Evolutionary conservation across 2,113 vertebrate species (phyloP).

Genomic region (Speoplatyrhinus poulsoni): DNA sequence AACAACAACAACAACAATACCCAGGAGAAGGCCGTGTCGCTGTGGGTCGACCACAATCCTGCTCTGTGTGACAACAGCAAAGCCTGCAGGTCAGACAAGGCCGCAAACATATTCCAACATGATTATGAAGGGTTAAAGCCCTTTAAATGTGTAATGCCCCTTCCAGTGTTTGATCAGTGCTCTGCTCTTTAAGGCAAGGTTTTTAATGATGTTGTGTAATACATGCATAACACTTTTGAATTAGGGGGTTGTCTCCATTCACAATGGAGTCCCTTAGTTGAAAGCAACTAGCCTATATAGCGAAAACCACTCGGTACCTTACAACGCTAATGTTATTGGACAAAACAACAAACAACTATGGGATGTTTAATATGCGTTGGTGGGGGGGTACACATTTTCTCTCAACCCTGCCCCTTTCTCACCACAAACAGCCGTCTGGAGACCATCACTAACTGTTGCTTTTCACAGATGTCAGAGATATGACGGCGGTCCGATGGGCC

Average conservation of each 20-base stretch:
- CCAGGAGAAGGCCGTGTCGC: constrained; percentile 34
- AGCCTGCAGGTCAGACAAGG: constrained; percentile 75
- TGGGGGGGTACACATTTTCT: too few species aligned
- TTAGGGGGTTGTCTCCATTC: not conserved
- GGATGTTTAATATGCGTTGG: not conserved
- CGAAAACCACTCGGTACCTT: not conserved
- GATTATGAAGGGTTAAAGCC: not conserved
- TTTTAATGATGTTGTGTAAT: too few species aligned
- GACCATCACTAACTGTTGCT: constrained; percentile 1
- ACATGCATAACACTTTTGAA: not conserved
- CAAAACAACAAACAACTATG: not conserved
- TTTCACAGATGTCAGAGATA: constrained; percentile 56
- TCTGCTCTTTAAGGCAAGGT: too few species aligned
- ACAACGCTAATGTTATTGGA: not conserved
- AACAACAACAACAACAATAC: constrained; percentile 62
- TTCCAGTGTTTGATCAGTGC: too few species aligned
- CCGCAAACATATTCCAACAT: not conserved
- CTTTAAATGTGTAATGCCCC: not conserved
- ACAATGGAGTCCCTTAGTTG: not conserved
- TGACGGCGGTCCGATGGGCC: not conserved
- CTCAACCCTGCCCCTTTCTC: not conserved
- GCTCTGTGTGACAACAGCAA: constrained; percentile 69
- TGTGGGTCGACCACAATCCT: constrained; percentile 30
- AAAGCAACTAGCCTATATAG: not conserved
- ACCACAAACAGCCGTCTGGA: not conserved